Evolutionary conservation across 2,797 vertebrate genomes (phyloP), one percentile per base, ranked within the genome.

Genomic region (Mormyrus proboscirostris): DNA sequence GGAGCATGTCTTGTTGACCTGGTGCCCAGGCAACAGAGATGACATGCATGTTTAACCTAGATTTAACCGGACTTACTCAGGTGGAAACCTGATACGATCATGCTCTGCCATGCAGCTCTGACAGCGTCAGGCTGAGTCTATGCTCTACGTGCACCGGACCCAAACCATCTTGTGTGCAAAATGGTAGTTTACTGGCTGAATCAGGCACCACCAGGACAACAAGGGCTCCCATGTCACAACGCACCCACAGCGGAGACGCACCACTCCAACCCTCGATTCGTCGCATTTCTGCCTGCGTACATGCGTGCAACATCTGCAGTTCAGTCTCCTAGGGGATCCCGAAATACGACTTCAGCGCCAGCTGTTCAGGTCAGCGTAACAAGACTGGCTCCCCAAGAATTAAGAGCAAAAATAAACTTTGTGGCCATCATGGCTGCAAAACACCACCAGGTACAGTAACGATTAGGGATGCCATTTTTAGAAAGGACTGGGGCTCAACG

Each of bases 21-120:
- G 96, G 95, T 96, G 94, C 95, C 96, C 93, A 92, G 95, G 95
- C 94, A 95, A 96, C 92, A 93, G 92, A 91, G 92, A 93, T 47
- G 62, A 91, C 55, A 89, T 93, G 91, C 93, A 92, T n/a, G 12
- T n/a, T 19, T 62, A 82, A 82, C 41, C 41, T 9, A 82, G 41
- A 82, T 82, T 82, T 82, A 82, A 19, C 69, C 16, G 69, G 33
- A 76, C 69, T 76, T 41, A 19, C 7, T 76, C 14, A 41, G 29
- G 62, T 65, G 62, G 25, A 10, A 65, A 65, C 62, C 3, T 65
- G 69, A 41, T 6, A 76, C 41, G 69, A 76, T 7, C 12, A 2
- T 16, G 14, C 25, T 41, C 29, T 33, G 69, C 41, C 41, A 22
- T 10, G 41, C 19, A 82, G 76, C 41, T 3, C 41, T 19, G 10